Evolutionary conservation across 35 echinoderm and acorn worm genomes (phyloP).

Genomic region (Eucidaris tribuloides): DNA sequence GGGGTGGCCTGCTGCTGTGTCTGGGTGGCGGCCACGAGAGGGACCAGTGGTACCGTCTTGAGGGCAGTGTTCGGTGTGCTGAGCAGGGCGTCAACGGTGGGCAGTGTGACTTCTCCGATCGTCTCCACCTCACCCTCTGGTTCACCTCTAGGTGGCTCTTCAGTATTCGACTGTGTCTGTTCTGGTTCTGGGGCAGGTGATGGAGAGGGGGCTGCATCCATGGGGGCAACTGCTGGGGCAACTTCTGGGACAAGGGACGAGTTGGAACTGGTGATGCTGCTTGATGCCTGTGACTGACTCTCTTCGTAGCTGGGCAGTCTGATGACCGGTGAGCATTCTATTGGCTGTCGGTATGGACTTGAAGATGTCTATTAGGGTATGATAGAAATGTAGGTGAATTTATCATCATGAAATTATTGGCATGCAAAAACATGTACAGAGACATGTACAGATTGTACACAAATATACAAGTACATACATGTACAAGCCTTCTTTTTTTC

Average conservation of each 20-base stretch:
- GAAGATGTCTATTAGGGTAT: neutral
- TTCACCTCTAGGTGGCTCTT: too few relatives aligned
- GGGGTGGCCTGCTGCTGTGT: neutral
- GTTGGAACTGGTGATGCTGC: neutral
- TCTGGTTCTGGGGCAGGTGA: too few relatives aligned
- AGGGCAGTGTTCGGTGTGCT: constrained; percentile 67
- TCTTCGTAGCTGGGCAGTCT: neutral
- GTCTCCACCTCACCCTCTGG: neutral
- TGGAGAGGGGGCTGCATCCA: neutral
- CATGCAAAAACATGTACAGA: too few relatives aligned
- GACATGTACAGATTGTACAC: too few relatives aligned
- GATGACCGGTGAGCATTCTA: neutral
- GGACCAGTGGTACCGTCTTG: constrained; percentile 72
- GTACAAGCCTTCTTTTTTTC: too few relatives aligned
- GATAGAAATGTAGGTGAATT: too few relatives aligned
- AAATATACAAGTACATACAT: too few relatives aligned
- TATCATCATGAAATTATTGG: too few relatives aligned
- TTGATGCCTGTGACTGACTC: neutral
- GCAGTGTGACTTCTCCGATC: neutral
- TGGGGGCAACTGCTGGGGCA: neutral
- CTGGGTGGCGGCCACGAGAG: constrained; percentile 37
- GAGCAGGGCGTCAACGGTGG: constrained; percentile 66
- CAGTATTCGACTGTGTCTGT: too few relatives aligned
- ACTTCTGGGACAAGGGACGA: too few relatives aligned
- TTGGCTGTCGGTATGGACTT: neutral